These are phyloP conservation scores for Idaea dimidiata DNA, from an alignment of 2,888 invertebrate species.

Conservation along the genomic window DNA sequence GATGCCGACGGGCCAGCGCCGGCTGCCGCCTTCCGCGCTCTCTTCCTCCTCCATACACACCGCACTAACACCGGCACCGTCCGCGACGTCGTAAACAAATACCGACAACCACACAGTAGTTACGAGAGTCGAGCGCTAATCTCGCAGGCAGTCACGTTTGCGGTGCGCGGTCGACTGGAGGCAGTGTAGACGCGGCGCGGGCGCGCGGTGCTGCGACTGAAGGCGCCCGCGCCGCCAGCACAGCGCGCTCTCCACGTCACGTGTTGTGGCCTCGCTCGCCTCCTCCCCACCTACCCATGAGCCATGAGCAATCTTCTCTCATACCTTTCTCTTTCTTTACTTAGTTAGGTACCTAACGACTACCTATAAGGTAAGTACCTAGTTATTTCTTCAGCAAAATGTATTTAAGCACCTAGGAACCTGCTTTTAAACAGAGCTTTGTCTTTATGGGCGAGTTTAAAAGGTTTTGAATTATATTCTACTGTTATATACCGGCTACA, in stretches of 20 bases:
- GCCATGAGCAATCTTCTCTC: slow-evolving; percentile 10
- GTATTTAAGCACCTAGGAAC: too few relatives aligned
- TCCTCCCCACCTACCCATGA: slow-evolving; percentile 25
- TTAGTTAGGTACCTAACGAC: not conserved
- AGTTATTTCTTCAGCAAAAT: too few relatives aligned
- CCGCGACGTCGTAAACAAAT: slow-evolving; percentile 5
- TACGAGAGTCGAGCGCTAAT: slow-evolving; percentile 19
- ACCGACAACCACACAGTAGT: not conserved
- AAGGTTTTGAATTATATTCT: too few relatives aligned
- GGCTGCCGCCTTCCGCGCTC: slow-evolving; percentile 34
- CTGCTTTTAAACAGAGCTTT: too few relatives aligned
- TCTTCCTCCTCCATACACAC: slow-evolving; percentile 17
- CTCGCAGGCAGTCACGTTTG: slow-evolving; percentile 46
- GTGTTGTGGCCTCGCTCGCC: slow-evolving; percentile 33
- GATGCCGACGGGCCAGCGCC: slow-evolving; percentile 45
- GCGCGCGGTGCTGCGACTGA: slow-evolving; percentile 30
- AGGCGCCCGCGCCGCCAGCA: slow-evolving; percentile 22
- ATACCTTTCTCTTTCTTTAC: not conserved
- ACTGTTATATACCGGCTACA: too few relatives aligned
- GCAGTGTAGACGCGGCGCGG: slow-evolving; percentile 22
- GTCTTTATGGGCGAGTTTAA: too few relatives aligned
- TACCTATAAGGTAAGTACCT: too few relatives aligned
- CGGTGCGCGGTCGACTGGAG: slow-evolving; percentile 52
- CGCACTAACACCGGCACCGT: slow-evolving; percentile 21
- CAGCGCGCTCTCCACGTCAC: slow-evolving; percentile 49